Base-by-base conservation (phyloP, 2,888 invertebrate species). In the Andrena haemorrhoa region DNA sequence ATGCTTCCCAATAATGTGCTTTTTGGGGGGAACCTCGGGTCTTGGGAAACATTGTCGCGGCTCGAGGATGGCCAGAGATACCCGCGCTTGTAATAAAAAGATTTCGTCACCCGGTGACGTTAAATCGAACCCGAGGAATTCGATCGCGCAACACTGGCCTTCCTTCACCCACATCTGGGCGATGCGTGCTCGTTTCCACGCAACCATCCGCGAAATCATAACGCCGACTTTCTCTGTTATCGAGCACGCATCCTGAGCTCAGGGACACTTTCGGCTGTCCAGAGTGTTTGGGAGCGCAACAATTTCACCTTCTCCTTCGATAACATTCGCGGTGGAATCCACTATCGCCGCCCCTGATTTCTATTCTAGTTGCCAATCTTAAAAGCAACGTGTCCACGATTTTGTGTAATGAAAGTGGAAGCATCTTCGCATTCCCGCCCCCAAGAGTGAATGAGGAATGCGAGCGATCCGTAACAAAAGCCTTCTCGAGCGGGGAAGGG, bases 91-190 rank as follows among this genome's bases (percentile, higher is more conserved):
- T 58, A 66, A 79, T 47, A 71, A 66, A n/a, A 71, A 56, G 61
- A 33, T 79, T 79, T 79, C 79, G 61, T 49, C 77, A 71, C 70
- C 33, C 2, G 41, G 47, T 64, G 65, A 60, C 79, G 70, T 70
- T 66, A 66, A n/a, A 66, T 49, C 53, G 66, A 66, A 66, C 47
- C 66, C 65, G 41, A 66, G 33, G 77, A 72, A 79, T 79, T 51
- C 61, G 66, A 49, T 79, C 79, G 33, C 77, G 79, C 65, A 79
- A 79, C 63, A 79, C 79, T 56, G 33, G 79, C 53, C 79, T 78
- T 79, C 78, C 79, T 79, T 79, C 79, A 79, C 79, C 79, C 79
- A 79, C 77, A 77, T 79, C 53, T 66, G 47, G 65, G 8, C 56
- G 47, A 31, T 16, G 65, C 41, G 77, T 65, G 70, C 79, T 31